Evolutionary conservation across 2,113 vertebrate species (phyloP).

Genomic region (Hippocampus barbouri): DNA sequence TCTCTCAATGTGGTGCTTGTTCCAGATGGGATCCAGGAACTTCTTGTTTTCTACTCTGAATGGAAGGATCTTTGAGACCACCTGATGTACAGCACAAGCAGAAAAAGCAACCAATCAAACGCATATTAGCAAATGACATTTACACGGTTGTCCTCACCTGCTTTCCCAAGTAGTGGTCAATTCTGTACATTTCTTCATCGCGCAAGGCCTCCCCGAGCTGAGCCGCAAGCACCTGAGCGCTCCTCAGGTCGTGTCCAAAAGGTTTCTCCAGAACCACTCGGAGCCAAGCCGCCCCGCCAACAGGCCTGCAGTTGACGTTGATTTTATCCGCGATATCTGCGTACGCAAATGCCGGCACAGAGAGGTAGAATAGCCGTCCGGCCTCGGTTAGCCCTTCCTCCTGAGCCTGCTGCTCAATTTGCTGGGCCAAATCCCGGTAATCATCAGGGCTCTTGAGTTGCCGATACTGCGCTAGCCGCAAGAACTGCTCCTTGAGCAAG

Average conservation of each 20-base stretch:
- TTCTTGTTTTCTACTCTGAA: conserved; percentile 85
- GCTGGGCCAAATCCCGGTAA: conserved; percentile 73
- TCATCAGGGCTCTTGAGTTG: conserved; percentile 78
- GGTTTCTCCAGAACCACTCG: conserved; percentile 93
- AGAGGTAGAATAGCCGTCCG: conserved; percentile 91
- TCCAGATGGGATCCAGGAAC: conserved; percentile 85
- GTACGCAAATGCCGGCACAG: conserved; percentile 88
- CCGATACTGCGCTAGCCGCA: conserved; percentile 79
- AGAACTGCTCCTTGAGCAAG: conserved; percentile 83
- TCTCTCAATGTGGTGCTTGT: conserved; percentile 83
- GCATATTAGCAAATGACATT: background rate
- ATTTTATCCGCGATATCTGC: conserved; percentile 81
- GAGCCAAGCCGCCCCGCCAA: conserved; percentile 73
- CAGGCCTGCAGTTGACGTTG: conserved; percentile 80
- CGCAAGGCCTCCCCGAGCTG: conserved; percentile 78
- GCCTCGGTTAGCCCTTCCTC: conserved; percentile 79
- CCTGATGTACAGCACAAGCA: conserved; percentile 67
- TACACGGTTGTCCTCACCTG: conserved; percentile 72
- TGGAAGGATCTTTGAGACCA: conserved; percentile 87
- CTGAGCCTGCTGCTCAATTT: conserved; percentile 68
- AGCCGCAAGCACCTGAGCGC: conserved; percentile 80
- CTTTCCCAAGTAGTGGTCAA: conserved; percentile 96
- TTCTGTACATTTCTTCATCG: conserved; percentile 93
- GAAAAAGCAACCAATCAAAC: conserved; percentile 7
- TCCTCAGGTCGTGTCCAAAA: conserved; percentile 86